phyloP scores from a whole-genome alignment of 2,113 vertebrate species.

The Speoplatyrhinus poulsoni region DNA sequence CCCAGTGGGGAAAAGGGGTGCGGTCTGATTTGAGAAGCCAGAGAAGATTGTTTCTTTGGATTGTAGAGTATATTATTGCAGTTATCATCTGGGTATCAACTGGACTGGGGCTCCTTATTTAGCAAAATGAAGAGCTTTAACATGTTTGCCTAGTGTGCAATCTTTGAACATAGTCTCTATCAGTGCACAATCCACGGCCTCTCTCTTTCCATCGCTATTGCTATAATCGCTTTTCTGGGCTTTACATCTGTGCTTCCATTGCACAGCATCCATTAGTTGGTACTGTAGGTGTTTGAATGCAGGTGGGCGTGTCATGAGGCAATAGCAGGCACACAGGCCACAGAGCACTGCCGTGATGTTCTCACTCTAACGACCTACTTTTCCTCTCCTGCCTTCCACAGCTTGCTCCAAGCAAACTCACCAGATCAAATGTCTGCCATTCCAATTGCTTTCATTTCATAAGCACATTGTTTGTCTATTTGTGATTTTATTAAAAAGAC shows the following conservation, averaged over 20 bases:
- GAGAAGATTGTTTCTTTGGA: background rate
- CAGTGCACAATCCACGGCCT: background rate
- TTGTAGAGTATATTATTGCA: background rate
- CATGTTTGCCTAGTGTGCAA: constrained; percentile 16
- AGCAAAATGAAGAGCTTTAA: constrained; percentile 9
- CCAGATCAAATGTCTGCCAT: constrained; percentile 68
- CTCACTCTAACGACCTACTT: constrained; percentile 72
- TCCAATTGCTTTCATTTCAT: constrained; percentile 50
- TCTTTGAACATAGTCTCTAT: constrained; percentile 30
- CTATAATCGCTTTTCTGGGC: background rate
- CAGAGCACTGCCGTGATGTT: constrained; percentile 38
- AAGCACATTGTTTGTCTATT: constrained; percentile 30
- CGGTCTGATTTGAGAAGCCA: background rate
- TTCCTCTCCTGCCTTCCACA: constrained; percentile 58
- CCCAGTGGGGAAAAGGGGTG: background rate
- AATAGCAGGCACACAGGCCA: constrained; percentile 38
- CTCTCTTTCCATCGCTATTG: background rate
- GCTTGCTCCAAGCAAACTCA: constrained; percentile 62
- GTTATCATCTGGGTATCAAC: constrained; percentile 5
- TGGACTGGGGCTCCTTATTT: constrained; percentile 7
- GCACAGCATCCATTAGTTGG: constrained; percentile 39
- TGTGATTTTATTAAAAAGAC: too few species aligned
- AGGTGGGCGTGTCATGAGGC: constrained; percentile 47
- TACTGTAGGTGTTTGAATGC: constrained; percentile 22
- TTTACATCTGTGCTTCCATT: constrained; percentile 30